Percentiles rank a stretch among this genome's conserved stretches.
Evolutionary conservation across 2,888 invertebrate species (phyloP).

Genomic region (Anodontia alba): DNA sequence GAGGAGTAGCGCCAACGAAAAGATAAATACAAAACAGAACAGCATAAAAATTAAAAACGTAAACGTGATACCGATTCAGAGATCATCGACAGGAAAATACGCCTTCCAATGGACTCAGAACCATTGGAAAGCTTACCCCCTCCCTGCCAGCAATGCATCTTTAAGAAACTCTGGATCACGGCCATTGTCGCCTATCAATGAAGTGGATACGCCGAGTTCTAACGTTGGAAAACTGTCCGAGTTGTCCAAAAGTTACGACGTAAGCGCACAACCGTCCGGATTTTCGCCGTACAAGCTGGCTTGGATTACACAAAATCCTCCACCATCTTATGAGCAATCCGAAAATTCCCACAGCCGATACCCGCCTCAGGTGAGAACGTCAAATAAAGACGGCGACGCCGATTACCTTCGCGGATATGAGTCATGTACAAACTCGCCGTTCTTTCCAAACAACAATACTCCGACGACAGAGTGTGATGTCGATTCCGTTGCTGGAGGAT

Average conservation of each 20-base stretch:
- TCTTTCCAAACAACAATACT: constrained; percentile 74
- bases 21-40: constrained; percentile 35
- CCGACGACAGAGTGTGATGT: constrained; percentile 70
- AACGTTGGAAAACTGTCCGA: constrained; percentile 47
- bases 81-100: constrained; percentile 51
- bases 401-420: constrained; percentile 36
- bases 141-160: constrained; percentile 21
- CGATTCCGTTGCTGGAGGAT: constrained; percentile 49
- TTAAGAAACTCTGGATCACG: constrained; percentile 36
- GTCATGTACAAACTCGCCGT: constrained; percentile 64
- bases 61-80: constrained; percentile 61
- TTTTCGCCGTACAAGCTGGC: constrained; percentile 72
- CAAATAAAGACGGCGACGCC: constrained; percentile 28
- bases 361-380: constrained; percentile 25
- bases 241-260: constrained; percentile 56
- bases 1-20: constrained; percentile 51
- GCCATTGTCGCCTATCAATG: constrained; percentile 71
- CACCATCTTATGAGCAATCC: constrained; percentile 57
- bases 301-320: constrained; percentile 60
- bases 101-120: constrained; percentile 67
- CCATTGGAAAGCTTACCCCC: constrained; percentile 61
- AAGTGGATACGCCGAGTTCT: constrained; percentile 62
- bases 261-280: constrained; percentile 58
- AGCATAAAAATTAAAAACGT: constrained; percentile 52
- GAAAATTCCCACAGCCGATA: constrained; percentile 26